These are phyloP conservation scores for Drosophila fungiperda DNA, from an alignment of 2,888 invertebrate species.

Conservation along the genomic window DNA sequence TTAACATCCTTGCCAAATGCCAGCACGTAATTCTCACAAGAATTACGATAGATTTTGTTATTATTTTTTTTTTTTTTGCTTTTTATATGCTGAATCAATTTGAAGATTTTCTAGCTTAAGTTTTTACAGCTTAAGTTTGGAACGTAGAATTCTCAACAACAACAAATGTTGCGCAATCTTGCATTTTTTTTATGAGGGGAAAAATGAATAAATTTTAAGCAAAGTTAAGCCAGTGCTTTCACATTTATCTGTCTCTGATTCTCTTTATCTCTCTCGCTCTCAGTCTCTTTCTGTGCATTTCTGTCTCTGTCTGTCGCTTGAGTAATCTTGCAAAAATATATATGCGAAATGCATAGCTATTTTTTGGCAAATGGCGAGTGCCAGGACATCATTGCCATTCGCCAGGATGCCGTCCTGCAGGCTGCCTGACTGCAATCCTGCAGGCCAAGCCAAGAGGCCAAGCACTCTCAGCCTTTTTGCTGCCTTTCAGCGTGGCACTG, in stretches of 20 bases:
- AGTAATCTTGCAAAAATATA: conserved; percentile 72
- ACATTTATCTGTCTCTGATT: conserved; percentile 25
- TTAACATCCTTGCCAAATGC: conserved; percentile 12
- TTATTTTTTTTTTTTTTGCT: background rate
- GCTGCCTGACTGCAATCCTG: conserved; percentile 3
- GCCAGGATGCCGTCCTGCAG: conserved; percentile 31
- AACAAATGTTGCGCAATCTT: background rate
- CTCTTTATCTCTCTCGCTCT: background rate
- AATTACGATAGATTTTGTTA: conserved; percentile 21
- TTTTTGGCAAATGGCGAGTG: conserved; percentile 48
- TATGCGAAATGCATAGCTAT: conserved; percentile 61
- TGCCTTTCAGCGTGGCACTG: conserved; percentile 34
- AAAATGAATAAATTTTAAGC: conserved; percentile 56
- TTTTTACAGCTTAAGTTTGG: conserved; percentile 42
- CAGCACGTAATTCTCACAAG: conserved; percentile 17
- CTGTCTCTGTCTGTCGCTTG: conserved; percentile 7
- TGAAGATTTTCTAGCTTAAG: conserved; percentile 41
- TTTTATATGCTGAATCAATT: conserved; percentile 29
- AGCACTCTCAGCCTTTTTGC: conserved; percentile 13
- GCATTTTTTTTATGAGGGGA: conserved; percentile 2
- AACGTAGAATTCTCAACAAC: conserved; percentile 34
- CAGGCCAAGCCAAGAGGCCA: conserved; percentile 15
- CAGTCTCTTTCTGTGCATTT: background rate
- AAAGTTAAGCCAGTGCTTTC: conserved; percentile 44
- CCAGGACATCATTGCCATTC: conserved; percentile 48